These are phyloP conservation scores for Lumbricus terrestris DNA, from an alignment of 2,888 invertebrate genomes.

Conservation along the genomic window DNA sequence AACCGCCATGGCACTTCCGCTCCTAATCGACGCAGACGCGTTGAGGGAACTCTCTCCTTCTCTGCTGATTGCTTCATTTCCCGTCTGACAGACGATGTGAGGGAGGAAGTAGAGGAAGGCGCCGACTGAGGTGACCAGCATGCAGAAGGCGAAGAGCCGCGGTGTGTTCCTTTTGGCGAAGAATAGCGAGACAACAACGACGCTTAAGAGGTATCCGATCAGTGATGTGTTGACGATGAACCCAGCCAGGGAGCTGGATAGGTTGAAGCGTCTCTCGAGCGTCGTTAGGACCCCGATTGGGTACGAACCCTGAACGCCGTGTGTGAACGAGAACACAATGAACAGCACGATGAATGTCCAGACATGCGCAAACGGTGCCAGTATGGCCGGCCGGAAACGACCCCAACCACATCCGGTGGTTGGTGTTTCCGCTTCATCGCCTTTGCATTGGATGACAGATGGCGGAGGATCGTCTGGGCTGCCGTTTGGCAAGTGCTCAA, in stretches of 20 bases:
- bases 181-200: constrained; percentile 22
- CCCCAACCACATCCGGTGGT: too few species aligned
- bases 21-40: neutral
- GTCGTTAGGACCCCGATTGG: too few species aligned
- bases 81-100: constrained; percentile 64
- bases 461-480: too few species aligned
- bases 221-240: constrained; percentile 15
- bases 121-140: constrained; percentile 30
- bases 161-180: constrained; percentile 15
- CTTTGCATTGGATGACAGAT: too few species aligned
- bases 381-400: too few species aligned
- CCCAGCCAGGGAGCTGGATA: constrained; percentile 22
- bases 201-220: constrained; percentile 24
- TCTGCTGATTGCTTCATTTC: neutral
- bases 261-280: constrained; percentile 27
- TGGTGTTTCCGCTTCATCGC: too few species aligned
- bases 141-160: constrained; percentile 25
- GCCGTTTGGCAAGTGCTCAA: too few species aligned
- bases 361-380: too few species aligned
- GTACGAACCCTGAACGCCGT: too few species aligned
- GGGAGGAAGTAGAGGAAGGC: constrained; percentile 65
- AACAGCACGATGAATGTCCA: too few species aligned
- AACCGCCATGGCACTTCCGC: neutral
- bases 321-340: too few species aligned
- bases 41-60: neutral